Evolutionary conservation across 2,888 invertebrate species (phyloP), one percentile per base, ranked within the genome.

Genomic region (Monoplex corrugatus): DNA sequence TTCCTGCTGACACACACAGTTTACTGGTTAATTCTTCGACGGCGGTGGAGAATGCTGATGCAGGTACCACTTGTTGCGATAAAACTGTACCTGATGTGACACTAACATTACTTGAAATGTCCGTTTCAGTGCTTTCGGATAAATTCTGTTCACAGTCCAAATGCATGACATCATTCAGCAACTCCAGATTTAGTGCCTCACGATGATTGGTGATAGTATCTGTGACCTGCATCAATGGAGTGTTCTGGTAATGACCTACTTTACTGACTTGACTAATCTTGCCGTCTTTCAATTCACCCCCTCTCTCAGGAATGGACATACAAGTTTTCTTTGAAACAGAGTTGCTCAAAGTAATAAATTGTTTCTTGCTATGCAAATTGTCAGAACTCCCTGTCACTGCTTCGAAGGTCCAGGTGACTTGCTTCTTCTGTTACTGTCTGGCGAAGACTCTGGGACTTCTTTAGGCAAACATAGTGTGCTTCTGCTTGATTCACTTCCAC

Each of bases 161-260:
- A 38, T 50, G 3, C 84, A 84, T 16, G 57, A 84, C 16, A 38
- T 84, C 84, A 23, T 84, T 43, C 32, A 84, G n/a, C 50, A 84
- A 19, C 35, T 84, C 84, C 84, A 57, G 32, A 13, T 84, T 57
- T 38, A 84, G 32, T n/a, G 84, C 50, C 19, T 84, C 84, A 23
- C 50, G 57, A 10, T 45, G 45, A 28, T 32, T 2, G 43, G 6
- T 10, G 10, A n/a, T 13, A n/a, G n/a, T 28, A 2, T 10, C 57
- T 57, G 57, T 57, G 28, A 57, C 57, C 57, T 10, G 5, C 28
- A 28, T 28, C 57, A 57, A 57, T 57, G 57, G 57, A 2, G 57
- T 57, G 57, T 57, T 57, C 57, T 23, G 19, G 28, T 28, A 57
- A 57, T 28, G 2, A 43, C 43, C 32, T 80, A 43, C 28, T 23